phyloP scores from a whole-genome alignment of 2,113 vertebrate genomes.

The Pachyramphus minor region DNA sequence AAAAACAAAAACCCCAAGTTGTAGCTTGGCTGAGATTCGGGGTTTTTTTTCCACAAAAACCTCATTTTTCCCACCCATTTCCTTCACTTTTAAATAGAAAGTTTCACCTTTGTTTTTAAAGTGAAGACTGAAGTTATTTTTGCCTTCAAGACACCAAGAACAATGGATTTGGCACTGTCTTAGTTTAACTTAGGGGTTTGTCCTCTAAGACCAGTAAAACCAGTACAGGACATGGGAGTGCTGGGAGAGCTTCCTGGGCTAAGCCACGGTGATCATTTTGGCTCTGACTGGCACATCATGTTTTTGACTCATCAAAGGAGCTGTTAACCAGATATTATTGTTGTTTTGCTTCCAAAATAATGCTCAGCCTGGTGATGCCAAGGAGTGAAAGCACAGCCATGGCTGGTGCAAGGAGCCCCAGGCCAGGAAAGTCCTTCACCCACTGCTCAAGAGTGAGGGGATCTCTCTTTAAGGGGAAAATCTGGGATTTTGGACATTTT shows the following conservation, averaged over 20 bases:
- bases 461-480: background rate
- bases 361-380: rapidly evolving
- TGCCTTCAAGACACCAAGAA: background rate
- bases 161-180: rapidly evolving
- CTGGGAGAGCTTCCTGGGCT: background rate
- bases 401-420: background rate
- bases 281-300: rapidly evolving
- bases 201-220: background rate
- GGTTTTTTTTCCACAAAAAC: background rate
- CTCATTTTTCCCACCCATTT: background rate
- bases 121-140: background rate
- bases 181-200: background rate
- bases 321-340: background rate
- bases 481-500: background rate
- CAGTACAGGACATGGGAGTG: background rate
- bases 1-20: too few relatives aligned
- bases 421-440: background rate
- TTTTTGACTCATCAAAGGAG: background rate
- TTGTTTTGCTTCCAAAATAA: background rate
- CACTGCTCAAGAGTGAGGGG: background rate
- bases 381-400: too few relatives aligned
- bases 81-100: background rate
- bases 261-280: background rate
- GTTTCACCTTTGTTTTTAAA: background rate
- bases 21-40: background rate